These are phyloP conservation scores for Myzus persicae DNA, from an alignment of 1,140 invertebrate genomes.

Conservation along the genomic window DNA sequence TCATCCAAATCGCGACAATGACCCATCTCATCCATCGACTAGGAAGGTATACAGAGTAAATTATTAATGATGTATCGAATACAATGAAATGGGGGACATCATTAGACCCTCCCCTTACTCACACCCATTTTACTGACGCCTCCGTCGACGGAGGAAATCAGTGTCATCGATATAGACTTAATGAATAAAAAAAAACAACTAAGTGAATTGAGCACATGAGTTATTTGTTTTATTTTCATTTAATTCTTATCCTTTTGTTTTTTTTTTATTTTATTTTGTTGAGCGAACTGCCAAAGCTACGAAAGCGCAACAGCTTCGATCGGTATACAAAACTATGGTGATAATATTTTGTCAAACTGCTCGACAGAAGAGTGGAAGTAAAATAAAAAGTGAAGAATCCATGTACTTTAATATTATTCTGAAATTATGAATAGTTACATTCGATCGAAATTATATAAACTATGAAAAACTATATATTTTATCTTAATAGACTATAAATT, in stretches of 20 bases:
- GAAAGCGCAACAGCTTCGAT: not conserved
- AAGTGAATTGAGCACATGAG: not conserved
- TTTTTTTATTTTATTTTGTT: not conserved
- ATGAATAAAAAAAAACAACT: not conserved
- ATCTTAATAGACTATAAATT: no score
- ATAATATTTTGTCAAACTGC: not conserved
- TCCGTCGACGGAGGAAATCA: not conserved
- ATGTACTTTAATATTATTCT: no score
- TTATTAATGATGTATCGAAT: conserved; percentile 51
- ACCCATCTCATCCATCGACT: not conserved
- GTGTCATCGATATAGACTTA: conserved; percentile 17
- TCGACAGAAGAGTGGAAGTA: no score
- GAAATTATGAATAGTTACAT: no score
- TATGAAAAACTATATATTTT: no score
- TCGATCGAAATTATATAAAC: no score
- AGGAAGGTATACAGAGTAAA: not conserved
- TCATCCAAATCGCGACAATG: conserved; percentile 38
- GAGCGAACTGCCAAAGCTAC: not conserved
- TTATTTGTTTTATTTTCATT: not conserved
- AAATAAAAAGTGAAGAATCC: no score
- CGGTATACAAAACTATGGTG: not conserved
- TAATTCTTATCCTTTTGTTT: not conserved
- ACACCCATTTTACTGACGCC: not conserved
- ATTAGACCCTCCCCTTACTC: not conserved
- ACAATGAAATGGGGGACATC: conserved; percentile 5